Conservation (phyloP, 2,113 vertebrate genomes). For the Tetrax tetrax region DNA sequence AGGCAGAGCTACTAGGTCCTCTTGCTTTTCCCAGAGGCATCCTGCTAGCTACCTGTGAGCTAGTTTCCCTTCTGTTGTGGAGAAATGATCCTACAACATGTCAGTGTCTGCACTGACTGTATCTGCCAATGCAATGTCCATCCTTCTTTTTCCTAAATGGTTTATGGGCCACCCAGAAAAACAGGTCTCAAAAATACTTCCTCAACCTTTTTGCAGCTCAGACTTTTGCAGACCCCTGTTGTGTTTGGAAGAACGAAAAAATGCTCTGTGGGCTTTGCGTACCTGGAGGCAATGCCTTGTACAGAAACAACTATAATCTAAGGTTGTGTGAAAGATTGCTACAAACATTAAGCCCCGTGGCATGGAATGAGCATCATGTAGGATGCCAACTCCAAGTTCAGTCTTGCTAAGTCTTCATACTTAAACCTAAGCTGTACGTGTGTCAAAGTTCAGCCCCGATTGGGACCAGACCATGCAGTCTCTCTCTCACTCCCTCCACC, state of each 20-base stretch:
- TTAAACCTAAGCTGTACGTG: rapidly evolving
- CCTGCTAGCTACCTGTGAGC: too few species aligned
- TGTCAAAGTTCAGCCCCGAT: too few species aligned
- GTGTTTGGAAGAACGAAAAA: neutral
- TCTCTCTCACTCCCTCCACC: too few species aligned
- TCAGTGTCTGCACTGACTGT: neutral
- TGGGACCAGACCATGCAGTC: too few species aligned
- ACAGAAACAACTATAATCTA: neutral
- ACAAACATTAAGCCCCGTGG: neutral
- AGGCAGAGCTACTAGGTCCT: neutral
- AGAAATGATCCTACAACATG: neutral
- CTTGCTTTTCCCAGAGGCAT: neutral
- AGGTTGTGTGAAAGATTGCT: neutral
- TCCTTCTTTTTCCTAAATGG: neutral
- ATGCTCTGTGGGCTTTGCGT: neutral
- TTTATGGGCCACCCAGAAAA: neutral
- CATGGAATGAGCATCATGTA: neutral
- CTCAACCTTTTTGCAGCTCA: neutral
- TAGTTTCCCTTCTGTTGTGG: neutral
- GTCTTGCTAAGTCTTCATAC: neutral
- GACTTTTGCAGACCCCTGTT: neutral
- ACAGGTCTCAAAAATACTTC: neutral
- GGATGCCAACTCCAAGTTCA: neutral
- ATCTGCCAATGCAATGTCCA: neutral
- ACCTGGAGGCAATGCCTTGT: neutral